Percentiles rank a stretch among this genome's conserved stretches.
Conservation (phyloP, 2,113 vertebrate genomes). For the Panthera tigris region DNA sequence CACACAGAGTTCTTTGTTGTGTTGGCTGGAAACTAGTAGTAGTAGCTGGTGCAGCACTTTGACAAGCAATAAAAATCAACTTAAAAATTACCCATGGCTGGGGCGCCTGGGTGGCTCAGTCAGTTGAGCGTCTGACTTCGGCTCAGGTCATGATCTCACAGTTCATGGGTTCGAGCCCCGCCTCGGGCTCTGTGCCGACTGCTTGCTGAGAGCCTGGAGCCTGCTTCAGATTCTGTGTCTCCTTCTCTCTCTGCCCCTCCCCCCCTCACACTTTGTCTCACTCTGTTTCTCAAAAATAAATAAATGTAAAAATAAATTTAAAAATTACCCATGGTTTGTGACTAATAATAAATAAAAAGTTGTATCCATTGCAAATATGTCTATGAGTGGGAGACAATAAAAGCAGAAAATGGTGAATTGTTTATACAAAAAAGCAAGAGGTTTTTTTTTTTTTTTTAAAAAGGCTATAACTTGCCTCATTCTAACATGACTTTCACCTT, state of each 20-base stretch:
- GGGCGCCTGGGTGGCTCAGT: no score
- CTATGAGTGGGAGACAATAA: slow-evolving; percentile 55
- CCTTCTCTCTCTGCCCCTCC: no score
- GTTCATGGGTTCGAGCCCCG: no score
- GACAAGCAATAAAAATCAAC: slow-evolving; percentile 44
- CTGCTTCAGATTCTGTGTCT: no score
- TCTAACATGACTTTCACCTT: not conserved
- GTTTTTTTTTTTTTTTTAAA: not conserved
- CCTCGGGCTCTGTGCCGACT: no score
- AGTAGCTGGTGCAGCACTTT: slow-evolving; percentile 59
- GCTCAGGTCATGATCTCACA: no score
- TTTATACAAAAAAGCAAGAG: slow-evolving; percentile 47
- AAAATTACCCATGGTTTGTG: slow-evolving; percentile 63
- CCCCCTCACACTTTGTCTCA: no score
- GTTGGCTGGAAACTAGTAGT: not conserved
- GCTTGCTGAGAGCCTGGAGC: no score
- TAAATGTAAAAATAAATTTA: slow-evolving; percentile 25
- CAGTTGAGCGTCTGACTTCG: no score
- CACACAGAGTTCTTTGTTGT: not conserved
- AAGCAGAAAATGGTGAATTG: slow-evolving; percentile 55
- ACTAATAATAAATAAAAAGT: slow-evolving; percentile 65
- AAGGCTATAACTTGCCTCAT: slow-evolving; percentile 18
- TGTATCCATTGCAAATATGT: slow-evolving; percentile 50
- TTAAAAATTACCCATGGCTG: slow-evolving; percentile 46
- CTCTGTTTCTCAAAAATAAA: no score